A percentile compares a stretch with the other conserved stretches of the same genome.
These are phyloP conservation scores for Ethmia dodecea DNA, from an alignment of 2,888 invertebrate species.

Conservation along the genomic window DNA sequence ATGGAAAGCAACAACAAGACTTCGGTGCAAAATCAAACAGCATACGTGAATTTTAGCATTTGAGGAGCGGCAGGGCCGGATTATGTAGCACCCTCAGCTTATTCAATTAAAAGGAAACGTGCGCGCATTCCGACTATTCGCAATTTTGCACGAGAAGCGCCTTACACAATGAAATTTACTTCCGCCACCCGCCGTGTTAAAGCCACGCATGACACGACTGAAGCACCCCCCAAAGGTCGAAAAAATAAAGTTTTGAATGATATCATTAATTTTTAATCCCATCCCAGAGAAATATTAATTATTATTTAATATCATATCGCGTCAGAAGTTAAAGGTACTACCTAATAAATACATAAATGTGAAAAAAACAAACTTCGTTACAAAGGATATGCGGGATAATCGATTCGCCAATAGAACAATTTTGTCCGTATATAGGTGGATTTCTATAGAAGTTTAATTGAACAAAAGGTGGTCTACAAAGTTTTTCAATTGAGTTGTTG, in stretches of 20 bases:
- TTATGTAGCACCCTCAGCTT: conserved; percentile 57
- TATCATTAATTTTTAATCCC: not conserved
- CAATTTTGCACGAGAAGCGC: conserved; percentile 39
- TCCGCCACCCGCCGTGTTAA: not conserved
- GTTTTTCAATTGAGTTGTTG: too few species aligned
- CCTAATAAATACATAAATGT: too few species aligned
- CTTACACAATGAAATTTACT: conserved; percentile 43
- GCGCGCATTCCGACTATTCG: conserved; percentile 41
- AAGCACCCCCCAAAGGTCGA: not conserved
- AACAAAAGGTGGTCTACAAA: too few species aligned
- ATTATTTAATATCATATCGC: too few species aligned
- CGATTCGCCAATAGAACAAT: too few species aligned
- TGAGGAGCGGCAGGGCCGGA: conserved; percentile 39
- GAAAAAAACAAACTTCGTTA: too few species aligned
- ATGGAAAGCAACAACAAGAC: conserved; percentile 34
- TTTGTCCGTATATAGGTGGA: too few species aligned
- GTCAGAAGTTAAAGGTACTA: too few species aligned
- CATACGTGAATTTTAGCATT: conserved; percentile 45
- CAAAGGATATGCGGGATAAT: too few species aligned
- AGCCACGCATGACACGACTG: not conserved
- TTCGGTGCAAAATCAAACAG: conserved; percentile 47
- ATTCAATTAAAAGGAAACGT: conserved; percentile 58
- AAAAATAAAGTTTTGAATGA: not conserved
- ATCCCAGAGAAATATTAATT: too few species aligned
- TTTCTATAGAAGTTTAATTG: too few species aligned